These are phyloP conservation scores for Mesitornis unicolor DNA, from an alignment of 2,113 vertebrate genomes.

Conservation along the genomic window DNA sequence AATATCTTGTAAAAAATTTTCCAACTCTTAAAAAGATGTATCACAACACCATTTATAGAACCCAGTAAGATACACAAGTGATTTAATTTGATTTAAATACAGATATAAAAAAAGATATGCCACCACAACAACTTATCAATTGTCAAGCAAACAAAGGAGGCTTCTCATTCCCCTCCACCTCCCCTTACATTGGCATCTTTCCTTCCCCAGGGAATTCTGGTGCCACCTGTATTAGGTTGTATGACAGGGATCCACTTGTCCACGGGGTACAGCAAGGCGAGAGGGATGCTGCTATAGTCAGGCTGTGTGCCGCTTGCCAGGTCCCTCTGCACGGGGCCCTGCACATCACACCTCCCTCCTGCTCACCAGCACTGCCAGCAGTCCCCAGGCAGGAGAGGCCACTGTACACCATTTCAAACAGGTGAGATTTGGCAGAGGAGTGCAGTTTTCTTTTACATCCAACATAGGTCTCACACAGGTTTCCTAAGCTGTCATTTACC, in stretches of 20 bases:
- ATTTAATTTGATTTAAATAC: background rate
- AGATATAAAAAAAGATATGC: background rate
- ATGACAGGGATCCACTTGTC: background rate
- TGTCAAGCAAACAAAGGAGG: background rate
- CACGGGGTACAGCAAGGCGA: background rate
- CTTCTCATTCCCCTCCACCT: background rate
- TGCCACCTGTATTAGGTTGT: background rate
- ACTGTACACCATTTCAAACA: background rate
- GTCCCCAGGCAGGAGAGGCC: too few species aligned
- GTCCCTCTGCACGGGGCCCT: background rate
- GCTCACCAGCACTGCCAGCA: background rate
- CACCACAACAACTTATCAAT: background rate
- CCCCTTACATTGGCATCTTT: background rate
- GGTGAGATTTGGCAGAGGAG: background rate
- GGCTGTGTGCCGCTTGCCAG: rapidly evolving
- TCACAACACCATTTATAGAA: background rate
- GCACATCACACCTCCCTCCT: background rate
- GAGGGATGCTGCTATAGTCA: background rate
- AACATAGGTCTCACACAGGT: background rate
- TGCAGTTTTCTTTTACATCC: background rate
- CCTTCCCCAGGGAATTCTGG: background rate
- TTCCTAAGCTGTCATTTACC: background rate
- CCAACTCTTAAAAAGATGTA: background rate
- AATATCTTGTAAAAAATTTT: background rate
- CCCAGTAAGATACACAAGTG: background rate